Conservation (phyloP, 2,888 invertebrate genomes). For the Ophonus ardosiacus region DNA sequence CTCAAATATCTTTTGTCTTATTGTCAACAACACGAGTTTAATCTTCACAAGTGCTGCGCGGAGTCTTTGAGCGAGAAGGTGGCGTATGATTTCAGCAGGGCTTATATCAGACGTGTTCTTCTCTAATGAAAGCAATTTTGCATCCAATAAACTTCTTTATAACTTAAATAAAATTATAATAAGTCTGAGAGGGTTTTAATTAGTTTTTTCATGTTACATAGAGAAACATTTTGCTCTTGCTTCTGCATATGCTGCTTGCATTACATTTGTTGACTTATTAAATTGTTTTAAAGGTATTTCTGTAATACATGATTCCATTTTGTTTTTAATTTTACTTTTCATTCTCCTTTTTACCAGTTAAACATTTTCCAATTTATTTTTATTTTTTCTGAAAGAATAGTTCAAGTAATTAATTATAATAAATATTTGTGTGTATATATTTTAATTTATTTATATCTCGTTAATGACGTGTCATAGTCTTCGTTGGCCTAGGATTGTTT, state of each 20-base stretch:
- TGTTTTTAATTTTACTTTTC: too few species aligned
- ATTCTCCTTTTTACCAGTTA: too few species aligned
- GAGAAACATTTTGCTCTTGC: not conserved
- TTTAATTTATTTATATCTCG: too few species aligned
- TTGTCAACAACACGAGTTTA: slow-evolving; percentile 35
- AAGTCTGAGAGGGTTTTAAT: slow-evolving; percentile 2
- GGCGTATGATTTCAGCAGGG: slow-evolving; percentile 20
- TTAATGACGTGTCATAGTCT: too few species aligned
- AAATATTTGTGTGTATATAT: too few species aligned
- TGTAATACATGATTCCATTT: too few species aligned
- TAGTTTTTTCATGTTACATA: not conserved
- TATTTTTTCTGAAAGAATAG: too few species aligned
- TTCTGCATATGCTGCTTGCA: not conserved
- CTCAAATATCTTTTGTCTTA: slow-evolving; percentile 39
- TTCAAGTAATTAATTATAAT: too few species aligned
- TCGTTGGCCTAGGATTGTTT: too few species aligned
- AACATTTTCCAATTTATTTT: too few species aligned
- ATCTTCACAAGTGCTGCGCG: slow-evolving; percentile 22
- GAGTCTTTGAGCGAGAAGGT: slow-evolving; percentile 2
- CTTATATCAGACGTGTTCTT: not conserved
- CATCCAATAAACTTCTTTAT: slow-evolving; percentile 27
- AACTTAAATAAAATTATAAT: slow-evolving; percentile 7
- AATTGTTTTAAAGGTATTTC: not conserved
- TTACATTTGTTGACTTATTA: not conserved
- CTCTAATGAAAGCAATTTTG: slow-evolving; percentile 30